Percentiles rank a stretch among this genome's conserved stretches.
These are phyloP conservation scores for Poeciliopsis turneri DNA, from an alignment of 2,797 vertebrate genomes.

Conservation along the genomic window DNA sequence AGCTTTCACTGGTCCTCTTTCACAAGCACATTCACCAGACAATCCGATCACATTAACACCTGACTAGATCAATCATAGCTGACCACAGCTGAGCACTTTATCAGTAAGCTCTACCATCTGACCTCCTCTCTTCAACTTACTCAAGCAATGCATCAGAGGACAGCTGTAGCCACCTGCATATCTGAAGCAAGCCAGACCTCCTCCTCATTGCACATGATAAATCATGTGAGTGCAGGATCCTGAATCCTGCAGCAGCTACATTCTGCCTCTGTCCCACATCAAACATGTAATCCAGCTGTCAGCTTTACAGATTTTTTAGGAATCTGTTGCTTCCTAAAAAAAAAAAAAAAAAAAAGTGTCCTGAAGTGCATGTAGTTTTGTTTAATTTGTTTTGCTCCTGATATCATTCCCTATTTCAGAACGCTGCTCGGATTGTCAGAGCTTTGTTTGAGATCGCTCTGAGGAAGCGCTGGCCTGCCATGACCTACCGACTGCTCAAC, in stretches of 20 bases:
- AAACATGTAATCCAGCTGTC: not conserved
- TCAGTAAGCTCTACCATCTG: conserved; percentile 35
- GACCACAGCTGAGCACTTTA: conserved; percentile 30
- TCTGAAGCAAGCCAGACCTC: conserved; percentile 26
- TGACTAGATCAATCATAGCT: conserved; percentile 51
- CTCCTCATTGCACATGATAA: conserved; percentile 38
- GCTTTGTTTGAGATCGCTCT: conserved; percentile 97
- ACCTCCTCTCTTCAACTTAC: conserved; percentile 10
- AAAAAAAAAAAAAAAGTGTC: not conserved
- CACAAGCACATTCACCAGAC: conserved; percentile 15
- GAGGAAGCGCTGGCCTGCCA: conserved; percentile 94
- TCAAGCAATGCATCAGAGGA: conserved; percentile 50
- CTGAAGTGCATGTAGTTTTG: not conserved
- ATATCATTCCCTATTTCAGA: conserved; percentile 75
- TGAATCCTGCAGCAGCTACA: conserved; percentile 16
- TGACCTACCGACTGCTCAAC: conserved; percentile 95
- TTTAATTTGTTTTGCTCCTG: not conserved
- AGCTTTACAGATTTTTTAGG: not conserved
- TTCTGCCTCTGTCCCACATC: conserved; percentile 5
- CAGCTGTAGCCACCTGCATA: conserved; percentile 40
- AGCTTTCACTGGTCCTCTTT: conserved; percentile 33
- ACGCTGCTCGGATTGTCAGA: conserved; percentile 94
- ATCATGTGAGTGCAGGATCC: conserved; percentile 12
- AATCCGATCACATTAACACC: conserved; percentile 47
- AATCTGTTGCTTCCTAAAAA: not conserved